Percentiles rank a stretch among this genome's conserved stretches.
phyloP scores from a whole-genome alignment of 1,140 invertebrate genomes.

The Achroia grisella region DNA sequence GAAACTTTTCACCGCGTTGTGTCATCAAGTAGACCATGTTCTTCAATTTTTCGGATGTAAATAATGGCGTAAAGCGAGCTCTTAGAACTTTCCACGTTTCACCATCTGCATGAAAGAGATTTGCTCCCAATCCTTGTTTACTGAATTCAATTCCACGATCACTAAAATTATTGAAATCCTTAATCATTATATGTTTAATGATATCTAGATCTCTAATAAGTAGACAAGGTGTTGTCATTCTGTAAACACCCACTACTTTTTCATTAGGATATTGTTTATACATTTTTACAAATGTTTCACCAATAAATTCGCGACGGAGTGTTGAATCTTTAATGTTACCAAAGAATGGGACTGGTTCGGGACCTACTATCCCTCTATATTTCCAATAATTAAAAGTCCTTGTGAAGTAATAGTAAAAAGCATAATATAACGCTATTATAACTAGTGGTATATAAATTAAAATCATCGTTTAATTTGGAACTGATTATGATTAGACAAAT shows the following conservation, averaged over 20 bases:
- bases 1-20: constrained; percentile 42
- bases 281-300: constrained; percentile 17
- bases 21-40: constrained; percentile 65
- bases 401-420: constrained; percentile 19
- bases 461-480: too few species aligned
- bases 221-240: constrained; percentile 59
- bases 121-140: constrained; percentile 66
- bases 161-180: constrained; percentile 74
- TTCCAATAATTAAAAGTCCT: constrained; percentile 29
- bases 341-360: constrained; percentile 18
- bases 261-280: constrained; percentile 32
- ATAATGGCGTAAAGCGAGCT: constrained; percentile 72
- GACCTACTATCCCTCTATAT: constrained; percentile 17
- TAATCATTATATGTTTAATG: constrained; percentile 75
- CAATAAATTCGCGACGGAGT: constrained; percentile 17
- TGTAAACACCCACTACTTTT: constrained; percentile 43
- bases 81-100: constrained; percentile 75
- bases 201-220: constrained; percentile 75
- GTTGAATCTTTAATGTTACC: constrained; percentile 24
- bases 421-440: background rate
- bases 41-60: constrained; percentile 76
- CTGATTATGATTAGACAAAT: too few species aligned
- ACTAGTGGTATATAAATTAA: background rate
- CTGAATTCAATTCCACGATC: constrained; percentile 65
- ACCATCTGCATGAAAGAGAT: constrained; percentile 61